phyloP scores from a whole-genome alignment of 2,888 invertebrate species.

The Cephus nigrinus region DNA sequence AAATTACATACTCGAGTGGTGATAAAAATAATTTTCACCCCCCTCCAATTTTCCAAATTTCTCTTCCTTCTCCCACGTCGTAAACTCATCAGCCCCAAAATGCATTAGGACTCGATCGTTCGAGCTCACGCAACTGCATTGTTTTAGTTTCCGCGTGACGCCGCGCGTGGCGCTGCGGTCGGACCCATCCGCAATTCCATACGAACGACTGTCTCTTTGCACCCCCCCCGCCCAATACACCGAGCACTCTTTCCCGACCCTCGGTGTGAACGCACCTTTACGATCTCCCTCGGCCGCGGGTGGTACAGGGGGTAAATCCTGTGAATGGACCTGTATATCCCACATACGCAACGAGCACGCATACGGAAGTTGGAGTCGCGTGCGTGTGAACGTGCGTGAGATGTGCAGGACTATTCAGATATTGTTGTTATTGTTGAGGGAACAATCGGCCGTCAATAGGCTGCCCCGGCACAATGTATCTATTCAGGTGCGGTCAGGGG shows the following conservation, averaged over 20 bases:
- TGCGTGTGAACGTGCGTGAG: slow-evolving; percentile 42
- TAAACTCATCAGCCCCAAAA: neutral
- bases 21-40: no score
- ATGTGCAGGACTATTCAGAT: slow-evolving; percentile 64
- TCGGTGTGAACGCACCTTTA: neutral
- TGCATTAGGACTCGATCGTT: neutral
- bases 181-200: slow-evolving; percentile 37
- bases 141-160: slow-evolving; percentile 11
- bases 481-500: slow-evolving; percentile 65
- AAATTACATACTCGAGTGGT: no score
- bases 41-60: no score
- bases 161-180: slow-evolving; percentile 35
- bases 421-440: slow-evolving; percentile 66
- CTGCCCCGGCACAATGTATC: slow-evolving; percentile 65
- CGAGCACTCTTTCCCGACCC: neutral
- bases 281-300: slow-evolving; percentile 3
- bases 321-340: no score
- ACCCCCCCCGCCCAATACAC: no score
- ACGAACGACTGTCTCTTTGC: slow-evolving; percentile 23
- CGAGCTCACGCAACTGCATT: neutral
- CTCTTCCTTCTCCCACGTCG: neutral
- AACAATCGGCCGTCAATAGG: slow-evolving; percentile 66
- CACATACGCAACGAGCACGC: no score
- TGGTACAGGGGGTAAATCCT: no score
- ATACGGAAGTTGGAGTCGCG: neutral